Evolutionary conservation across 2,888 invertebrate genomes (phyloP).

Genomic region (Silvanus unidentatus): DNA sequence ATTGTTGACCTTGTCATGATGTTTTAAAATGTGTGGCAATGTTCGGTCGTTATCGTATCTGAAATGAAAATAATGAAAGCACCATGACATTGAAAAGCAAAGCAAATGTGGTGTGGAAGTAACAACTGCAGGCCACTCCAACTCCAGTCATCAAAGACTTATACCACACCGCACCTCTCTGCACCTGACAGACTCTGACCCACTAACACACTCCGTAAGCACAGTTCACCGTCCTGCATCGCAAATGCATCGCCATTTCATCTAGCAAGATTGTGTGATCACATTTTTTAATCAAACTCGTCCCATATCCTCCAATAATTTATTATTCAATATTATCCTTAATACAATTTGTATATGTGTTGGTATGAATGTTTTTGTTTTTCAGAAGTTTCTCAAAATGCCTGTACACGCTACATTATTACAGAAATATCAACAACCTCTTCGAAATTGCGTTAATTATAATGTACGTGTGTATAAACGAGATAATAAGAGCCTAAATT

Average conservation of each 20-base stretch:
- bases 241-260: conserved; percentile 22
- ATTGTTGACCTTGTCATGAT: conserved; percentile 37
- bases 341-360: too few species aligned
- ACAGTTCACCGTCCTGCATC: conserved; percentile 39
- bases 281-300: too few species aligned
- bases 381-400: too few species aligned
- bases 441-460: not conserved
- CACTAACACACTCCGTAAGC: conserved; percentile 44
- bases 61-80: conserved; percentile 40
- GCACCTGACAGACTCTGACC: conserved; percentile 43
- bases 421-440: too few species aligned
- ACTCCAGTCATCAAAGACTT: conserved; percentile 12
- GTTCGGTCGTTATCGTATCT: conserved; percentile 35
- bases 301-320: too few species aligned
- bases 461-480: too few species aligned
- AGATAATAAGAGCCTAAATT: too few species aligned
- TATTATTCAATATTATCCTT: not conserved
- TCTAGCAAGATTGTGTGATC: conserved; percentile 7
- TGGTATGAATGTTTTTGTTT: conserved; percentile 6
- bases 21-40: conserved; percentile 26
- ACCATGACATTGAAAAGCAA: conserved; percentile 29
- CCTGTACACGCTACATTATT: too few species aligned
- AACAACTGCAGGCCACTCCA: conserved; percentile 5
- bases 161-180: conserved; percentile 21
- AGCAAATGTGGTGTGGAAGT: conserved; percentile 18